A percentile compares a stretch with the other conserved stretches of the same genome.
Evolutionary conservation across 2,113 vertebrate genomes (phyloP).

Genomic region (Scomber colias): DNA sequence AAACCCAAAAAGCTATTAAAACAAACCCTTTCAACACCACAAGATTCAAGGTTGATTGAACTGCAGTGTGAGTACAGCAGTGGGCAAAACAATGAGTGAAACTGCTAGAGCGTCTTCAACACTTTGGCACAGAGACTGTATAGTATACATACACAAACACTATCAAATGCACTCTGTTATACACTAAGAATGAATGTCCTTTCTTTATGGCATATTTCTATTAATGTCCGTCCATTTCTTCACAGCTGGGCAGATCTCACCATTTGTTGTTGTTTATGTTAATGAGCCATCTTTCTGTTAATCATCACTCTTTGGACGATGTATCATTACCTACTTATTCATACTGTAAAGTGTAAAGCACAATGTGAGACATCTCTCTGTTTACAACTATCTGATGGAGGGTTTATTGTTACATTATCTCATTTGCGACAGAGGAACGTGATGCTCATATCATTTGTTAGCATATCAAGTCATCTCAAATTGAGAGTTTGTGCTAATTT

Average conservation of each 20-base stretch:
- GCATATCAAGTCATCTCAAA: not conserved
- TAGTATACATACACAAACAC: not conserved
- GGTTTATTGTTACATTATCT: not conserved
- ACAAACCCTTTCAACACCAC: conserved; percentile 48
- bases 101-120: conserved; percentile 18
- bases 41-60: conserved; percentile 63
- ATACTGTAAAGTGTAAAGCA: not conserved
- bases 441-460: not conserved
- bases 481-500: conserved; percentile 3
- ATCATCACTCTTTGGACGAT: not conserved
- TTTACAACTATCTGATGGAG: not conserved
- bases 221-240: not conserved
- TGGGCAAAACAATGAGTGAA: conserved; percentile 17
- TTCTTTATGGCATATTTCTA: not conserved
- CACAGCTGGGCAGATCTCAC: not conserved
- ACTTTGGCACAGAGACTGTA: not conserved
- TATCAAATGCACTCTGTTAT: too few species aligned
- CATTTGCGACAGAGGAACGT: not conserved
- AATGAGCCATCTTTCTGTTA: not conserved
- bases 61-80: conserved; percentile 36
- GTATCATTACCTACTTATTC: not conserved
- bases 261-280: not conserved
- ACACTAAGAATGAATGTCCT: too few species aligned
- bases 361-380: not conserved
- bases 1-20: conserved; percentile 66